Base-by-base conservation (phyloP, 2,113 vertebrate genomes). In the Synchiropus splendidus region DNA sequence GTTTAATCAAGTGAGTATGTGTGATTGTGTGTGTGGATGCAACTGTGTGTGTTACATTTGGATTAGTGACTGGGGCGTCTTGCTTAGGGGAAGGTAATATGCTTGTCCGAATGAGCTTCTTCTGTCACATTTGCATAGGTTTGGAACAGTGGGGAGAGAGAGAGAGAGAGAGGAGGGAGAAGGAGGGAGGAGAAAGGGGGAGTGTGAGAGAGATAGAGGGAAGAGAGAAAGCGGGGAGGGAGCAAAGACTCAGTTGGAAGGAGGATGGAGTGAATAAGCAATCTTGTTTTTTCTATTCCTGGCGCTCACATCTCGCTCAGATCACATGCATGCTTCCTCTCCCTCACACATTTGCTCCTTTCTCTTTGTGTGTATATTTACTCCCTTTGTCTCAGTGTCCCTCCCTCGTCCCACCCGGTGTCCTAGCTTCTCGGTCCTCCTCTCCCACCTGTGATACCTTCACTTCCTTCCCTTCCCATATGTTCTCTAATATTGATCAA, bases 401-500 rank as follows among this genome's bases (percentile, higher is more conserved):
- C 81, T 55, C 51, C 45, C 55, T 17, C 17, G 10, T 50, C 17
- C 63, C 45, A 38, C 31, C 46, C 27, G 39, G 45, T 48, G 6
- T 45, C 36, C 70, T n/a, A n/a, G n/a, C n/a, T n/a, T n/a, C n/a
- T n/a, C n/a, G n/a, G n/a, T 71, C 84, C 32, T n/a, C 35, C 5
- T 50, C 33, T 18, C 63, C 67, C 71, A 74, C 74, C 82, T 80
- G 74, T 86, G 78, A 75, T 82, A 73, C 66, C 71, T n/a, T n/a
- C n/a, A n/a, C n/a, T n/a, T n/a, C n/a, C n/a, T n/a, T n/a, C n/a
- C n/a, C n/a, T n/a, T 16, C 21, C 80, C 46, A 71, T 75, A 85
- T 75, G 78, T 82, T 75, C 62, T 76, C 63, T 70, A 80, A 72
- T 84, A 79, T 85, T 79, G 84, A 77, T 77, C 83, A 73, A 66